Evolutionary conservation across 2,113 vertebrate genomes (phyloP).

Genomic region (Pavo muticus): DNA sequence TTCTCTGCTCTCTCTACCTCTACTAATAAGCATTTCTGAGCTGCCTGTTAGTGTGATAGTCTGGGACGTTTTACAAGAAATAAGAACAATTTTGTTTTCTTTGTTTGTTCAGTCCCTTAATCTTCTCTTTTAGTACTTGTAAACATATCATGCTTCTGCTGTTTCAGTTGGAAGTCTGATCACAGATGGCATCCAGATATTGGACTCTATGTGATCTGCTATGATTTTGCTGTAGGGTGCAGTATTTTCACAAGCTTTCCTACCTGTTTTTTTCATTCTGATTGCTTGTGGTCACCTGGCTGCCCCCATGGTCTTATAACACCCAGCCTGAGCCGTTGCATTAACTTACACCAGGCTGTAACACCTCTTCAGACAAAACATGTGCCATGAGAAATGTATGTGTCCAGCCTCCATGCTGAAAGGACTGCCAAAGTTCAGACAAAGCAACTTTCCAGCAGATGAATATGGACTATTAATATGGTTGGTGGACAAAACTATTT

Average conservation of each 20-base stretch:
- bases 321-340: not conserved
- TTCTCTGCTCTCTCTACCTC: not conserved
- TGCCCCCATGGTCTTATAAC: too few relatives aligned
- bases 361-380: not conserved
- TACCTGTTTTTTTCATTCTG: not conserved
- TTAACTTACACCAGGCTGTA: not conserved
- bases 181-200: not conserved
- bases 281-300: not conserved
- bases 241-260: not conserved
- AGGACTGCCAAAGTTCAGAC: not conserved
- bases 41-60: not conserved
- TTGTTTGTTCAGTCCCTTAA: not conserved
- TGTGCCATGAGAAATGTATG: accelerated
- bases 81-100: not conserved
- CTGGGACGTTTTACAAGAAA: not conserved
- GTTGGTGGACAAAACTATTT: too few relatives aligned
- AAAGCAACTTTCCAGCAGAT: not conserved
- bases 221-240: not conserved
- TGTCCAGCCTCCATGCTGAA: not conserved
- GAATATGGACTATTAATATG: not conserved
- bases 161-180: not conserved
- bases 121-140: not conserved
- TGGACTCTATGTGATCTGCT: not conserved
- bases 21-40: conserved; percentile 1
- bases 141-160: not conserved